phyloP scores from a whole-genome alignment of 1,140 invertebrate genomes.

The Saccostrea echinata region DNA sequence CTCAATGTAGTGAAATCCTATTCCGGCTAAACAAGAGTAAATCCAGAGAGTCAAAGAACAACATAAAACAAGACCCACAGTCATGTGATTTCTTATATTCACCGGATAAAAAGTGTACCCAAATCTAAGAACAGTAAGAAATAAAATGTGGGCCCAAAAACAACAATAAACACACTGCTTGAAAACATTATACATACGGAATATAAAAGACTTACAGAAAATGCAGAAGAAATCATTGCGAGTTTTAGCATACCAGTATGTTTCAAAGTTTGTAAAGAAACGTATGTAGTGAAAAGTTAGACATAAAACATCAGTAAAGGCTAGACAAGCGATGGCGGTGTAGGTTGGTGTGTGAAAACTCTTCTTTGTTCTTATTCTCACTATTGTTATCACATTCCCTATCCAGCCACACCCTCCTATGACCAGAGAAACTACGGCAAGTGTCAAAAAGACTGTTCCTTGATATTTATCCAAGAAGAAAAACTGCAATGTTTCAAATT shows the following conservation, averaged over 20 bases:
- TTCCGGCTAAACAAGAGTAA: not conserved
- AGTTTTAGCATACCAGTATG: not conserved
- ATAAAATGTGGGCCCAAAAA: not conserved
- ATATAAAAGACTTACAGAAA: not conserved
- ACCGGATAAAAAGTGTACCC: not conserved
- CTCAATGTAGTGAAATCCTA: not conserved
- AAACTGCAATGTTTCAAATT: not conserved
- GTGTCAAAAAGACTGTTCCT: not conserved
- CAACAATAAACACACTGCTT: not conserved
- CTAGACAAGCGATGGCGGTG: not conserved
- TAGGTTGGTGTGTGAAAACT: not conserved
- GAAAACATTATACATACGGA: not conserved
- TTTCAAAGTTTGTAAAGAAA: not conserved
- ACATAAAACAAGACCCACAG: not conserved
- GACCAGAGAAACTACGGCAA: not conserved
- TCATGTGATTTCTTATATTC: not conserved
- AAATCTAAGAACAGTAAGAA: not conserved
- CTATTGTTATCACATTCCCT: not conserved
- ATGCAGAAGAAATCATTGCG: not conserved
- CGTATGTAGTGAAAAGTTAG: not conserved
- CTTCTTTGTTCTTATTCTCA: not conserved
- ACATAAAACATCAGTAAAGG: not conserved
- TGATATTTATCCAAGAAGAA: not conserved
- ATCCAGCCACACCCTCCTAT: not conserved
- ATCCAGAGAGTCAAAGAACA: not conserved